These are phyloP conservation scores for Nanorana parkeri DNA, from an alignment of 2,113 vertebrate species.

Conservation along the genomic window DNA sequence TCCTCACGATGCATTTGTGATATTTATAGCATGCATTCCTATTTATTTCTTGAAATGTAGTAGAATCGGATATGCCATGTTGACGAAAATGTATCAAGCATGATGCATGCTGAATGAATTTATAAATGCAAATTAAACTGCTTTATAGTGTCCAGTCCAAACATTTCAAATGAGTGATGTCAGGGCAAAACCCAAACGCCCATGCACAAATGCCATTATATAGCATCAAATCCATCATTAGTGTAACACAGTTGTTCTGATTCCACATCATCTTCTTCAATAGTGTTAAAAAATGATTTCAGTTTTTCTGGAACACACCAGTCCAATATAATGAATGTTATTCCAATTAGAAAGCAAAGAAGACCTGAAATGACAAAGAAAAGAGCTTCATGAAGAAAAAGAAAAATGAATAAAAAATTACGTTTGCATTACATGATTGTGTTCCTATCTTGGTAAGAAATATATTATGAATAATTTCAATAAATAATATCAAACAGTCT, in stretches of 20 bases:
- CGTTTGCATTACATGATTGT: no score
- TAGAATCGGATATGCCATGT: no score
- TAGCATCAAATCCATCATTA: slow-evolving; percentile 2
- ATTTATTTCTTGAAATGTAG: no score
- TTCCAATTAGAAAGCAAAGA: slow-evolving; percentile 82
- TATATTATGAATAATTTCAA: not conserved
- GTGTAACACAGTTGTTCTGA: not conserved
- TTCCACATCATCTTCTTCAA: slow-evolving; percentile 67
- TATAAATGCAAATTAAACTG: no score
- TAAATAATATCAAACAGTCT: no score
- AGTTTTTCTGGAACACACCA: slow-evolving; percentile 73
- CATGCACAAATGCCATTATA: not conserved
- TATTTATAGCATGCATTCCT: no score
- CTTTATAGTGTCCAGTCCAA: no score
- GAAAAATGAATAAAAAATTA: no score
- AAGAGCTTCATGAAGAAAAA: not conserved
- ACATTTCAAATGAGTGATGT: no score
- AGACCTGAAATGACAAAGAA: slow-evolving; percentile 72
- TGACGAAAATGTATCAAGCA: no score
- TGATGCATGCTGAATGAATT: no score
- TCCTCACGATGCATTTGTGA: no score
- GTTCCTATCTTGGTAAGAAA: not conserved
- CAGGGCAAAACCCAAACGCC: not conserved
- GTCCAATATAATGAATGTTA: slow-evolving; percentile 75
- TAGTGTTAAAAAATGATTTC: slow-evolving; percentile 80